Percentiles rank a stretch among this genome's conserved stretches.
Evolutionary conservation across 2,113 vertebrate species (phyloP).

Genomic region (Panurus biarmicus): DNA sequence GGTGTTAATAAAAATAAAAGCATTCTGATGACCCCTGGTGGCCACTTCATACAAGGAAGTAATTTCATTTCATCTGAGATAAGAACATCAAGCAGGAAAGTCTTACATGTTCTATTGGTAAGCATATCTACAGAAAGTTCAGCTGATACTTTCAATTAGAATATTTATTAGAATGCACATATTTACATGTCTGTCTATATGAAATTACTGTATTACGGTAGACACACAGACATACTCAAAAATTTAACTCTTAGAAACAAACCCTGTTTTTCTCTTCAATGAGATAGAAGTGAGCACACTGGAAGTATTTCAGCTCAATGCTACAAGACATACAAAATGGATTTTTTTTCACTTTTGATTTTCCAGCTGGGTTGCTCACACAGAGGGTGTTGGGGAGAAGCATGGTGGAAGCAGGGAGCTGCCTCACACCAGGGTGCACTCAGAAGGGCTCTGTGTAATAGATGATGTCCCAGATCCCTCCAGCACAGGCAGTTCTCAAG

Average conservation of each 20-base stretch:
- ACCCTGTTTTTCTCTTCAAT: not conserved
- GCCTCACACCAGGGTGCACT: not conserved
- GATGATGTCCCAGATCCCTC: not conserved
- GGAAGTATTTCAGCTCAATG: not conserved
- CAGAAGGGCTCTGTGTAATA: not conserved
- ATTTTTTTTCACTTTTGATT: not conserved
- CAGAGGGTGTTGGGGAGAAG: not conserved
- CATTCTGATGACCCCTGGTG: conserved; percentile 80
- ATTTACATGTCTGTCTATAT: not conserved
- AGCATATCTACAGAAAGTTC: not conserved
- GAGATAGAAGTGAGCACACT: not conserved
- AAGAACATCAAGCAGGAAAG: not conserved
- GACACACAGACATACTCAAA: not conserved
- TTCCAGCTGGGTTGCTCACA: not conserved
- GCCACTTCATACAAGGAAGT: conserved; percentile 52
- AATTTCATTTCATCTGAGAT: not conserved
- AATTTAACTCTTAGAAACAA: not conserved
- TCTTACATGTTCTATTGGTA: not conserved
- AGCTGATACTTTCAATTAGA: not conserved
- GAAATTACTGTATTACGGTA: not conserved
- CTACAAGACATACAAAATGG: not conserved
- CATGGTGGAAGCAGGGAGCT: rapidly evolving
- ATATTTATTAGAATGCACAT: not conserved
- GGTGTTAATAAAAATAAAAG: conserved; percentile 57
- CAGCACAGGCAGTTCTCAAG: not conserved